phyloP scores from a whole-genome alignment of 2,888 invertebrate genomes.

The Limnephilus auricula region DNA sequence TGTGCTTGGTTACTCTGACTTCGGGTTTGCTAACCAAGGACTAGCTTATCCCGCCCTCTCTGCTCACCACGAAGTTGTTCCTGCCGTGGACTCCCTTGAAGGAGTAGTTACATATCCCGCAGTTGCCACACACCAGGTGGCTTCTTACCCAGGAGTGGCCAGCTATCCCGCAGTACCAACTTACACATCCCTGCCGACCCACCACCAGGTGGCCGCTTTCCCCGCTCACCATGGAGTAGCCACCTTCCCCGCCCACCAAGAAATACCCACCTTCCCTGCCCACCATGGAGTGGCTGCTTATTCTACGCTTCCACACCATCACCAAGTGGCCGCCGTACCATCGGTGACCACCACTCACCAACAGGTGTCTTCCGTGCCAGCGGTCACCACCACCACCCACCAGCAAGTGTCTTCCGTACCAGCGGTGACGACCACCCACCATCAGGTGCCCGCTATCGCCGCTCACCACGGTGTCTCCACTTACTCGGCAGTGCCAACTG shows the following conservation, averaged over 20 bases:
- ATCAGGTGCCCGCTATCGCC: constrained; percentile 45
- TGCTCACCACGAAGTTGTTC: constrained; percentile 68
- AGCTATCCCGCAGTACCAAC: neutral
- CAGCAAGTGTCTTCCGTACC: constrained; percentile 40
- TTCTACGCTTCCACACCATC: neutral
- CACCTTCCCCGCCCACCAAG: neutral
- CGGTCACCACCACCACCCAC: neutral
- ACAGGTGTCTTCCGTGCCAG: neutral
- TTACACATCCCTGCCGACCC: constrained; percentile 52
- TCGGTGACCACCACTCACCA: neutral
- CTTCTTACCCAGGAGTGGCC: neutral
- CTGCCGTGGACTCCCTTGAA: neutral
- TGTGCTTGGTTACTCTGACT: neutral
- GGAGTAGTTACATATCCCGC: neutral
- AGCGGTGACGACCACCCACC: constrained; percentile 62
- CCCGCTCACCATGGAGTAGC: neutral
- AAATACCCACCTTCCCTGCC: neutral
- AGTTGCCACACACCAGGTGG: neutral
- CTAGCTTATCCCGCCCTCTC: neutral
- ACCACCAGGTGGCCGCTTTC: neutral
- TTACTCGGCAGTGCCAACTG: constrained; percentile 60
- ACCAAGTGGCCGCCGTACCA: neutral
- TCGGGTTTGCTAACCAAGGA: neutral
- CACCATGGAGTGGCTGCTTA: neutral
- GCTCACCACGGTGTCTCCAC: constrained; percentile 56